A percentile compares a stretch with the other conserved stretches of the same genome.
phyloP scores from a whole-genome alignment of 2,113 vertebrate species.

The Archocentrus centrarchus region DNA sequence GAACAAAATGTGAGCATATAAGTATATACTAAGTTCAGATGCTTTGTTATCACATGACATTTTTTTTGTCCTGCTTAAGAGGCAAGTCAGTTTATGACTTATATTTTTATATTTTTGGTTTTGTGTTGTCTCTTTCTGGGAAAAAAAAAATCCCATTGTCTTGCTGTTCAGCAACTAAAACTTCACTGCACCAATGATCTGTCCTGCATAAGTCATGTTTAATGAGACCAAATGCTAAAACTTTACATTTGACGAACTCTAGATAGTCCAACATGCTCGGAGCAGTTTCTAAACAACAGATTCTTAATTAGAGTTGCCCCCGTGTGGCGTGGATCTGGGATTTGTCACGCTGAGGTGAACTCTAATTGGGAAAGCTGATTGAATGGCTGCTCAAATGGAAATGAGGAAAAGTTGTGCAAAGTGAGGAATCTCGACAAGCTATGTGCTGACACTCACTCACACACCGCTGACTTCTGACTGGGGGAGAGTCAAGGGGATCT shows the following conservation, averaged over 20 bases:
- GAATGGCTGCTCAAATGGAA: constrained; percentile 9
- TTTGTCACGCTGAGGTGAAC: constrained; percentile 54
- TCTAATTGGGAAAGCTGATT: constrained; percentile 57
- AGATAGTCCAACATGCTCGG: not conserved
- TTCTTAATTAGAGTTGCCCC: constrained; percentile 45
- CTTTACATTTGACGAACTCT: constrained; percentile 9
- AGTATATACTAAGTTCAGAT: too few relatives aligned
- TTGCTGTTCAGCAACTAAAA: not conserved
- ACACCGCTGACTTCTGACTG: constrained; percentile 4
- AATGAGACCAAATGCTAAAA: not conserved
- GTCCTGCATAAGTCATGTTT: not conserved
- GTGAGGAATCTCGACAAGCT: constrained; percentile 11
- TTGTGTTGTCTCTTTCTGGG: not conserved
- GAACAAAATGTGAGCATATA: not conserved
- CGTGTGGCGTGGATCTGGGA: constrained; percentile 20
- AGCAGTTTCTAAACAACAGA: constrained; percentile 30
- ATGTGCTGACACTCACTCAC: not conserved
- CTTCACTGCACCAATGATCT: not conserved
- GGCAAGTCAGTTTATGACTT: not conserved
- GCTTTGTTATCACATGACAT: not conserved
- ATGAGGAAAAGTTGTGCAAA: constrained; percentile 31
- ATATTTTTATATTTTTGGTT: not conserved
- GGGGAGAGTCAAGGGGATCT: not conserved
- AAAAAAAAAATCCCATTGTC: not conserved
- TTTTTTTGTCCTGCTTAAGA: not conserved